These are phyloP conservation scores for Chelonus insularis DNA, from an alignment of 1,140 invertebrate species.

Conservation along the genomic window DNA sequence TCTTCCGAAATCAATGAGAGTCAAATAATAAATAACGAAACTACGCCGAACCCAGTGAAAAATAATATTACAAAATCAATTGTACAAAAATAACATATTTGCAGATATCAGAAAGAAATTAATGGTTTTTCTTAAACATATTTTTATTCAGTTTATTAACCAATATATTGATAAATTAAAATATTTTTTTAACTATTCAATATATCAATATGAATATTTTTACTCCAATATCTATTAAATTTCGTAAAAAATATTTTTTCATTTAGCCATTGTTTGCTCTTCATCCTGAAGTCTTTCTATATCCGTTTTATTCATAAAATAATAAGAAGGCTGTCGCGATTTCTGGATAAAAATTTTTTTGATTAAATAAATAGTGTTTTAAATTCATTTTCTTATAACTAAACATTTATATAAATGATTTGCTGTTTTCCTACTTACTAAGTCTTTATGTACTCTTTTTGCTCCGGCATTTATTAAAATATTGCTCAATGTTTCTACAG, in stretches of 20 bases:
- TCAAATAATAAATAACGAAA: slow-evolving; percentile 21
- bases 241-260: slow-evolving; percentile 12
- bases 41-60: neutral
- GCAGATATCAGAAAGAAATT: neutral
- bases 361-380: slow-evolving; percentile 4
- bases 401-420: too few relatives aligned
- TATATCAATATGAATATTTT: too few relatives aligned
- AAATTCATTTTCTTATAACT: neutral
- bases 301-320: slow-evolving; percentile 89
- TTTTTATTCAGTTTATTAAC: neutral
- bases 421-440: slow-evolving; percentile 58
- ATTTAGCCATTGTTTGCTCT: slow-evolving; percentile 62
- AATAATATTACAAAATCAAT: too few relatives aligned
- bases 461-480: slow-evolving; percentile 81
- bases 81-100: neutral
- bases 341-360: slow-evolving; percentile 55
- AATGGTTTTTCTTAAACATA: neutral
- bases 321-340: slow-evolving; percentile 87
- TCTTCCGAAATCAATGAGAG: neutral
- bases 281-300: slow-evolving; percentile 82
- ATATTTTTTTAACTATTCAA: neutral
- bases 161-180: neutral
- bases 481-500: slow-evolving; percentile 77
- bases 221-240: slow-evolving; percentile 1
- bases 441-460: slow-evolving; percentile 78